Percentiles rank a stretch among this genome's conserved stretches.
Evolutionary conservation across 2,888 invertebrate species (phyloP).

Genomic region (Pharmacophagus antenor): DNA sequence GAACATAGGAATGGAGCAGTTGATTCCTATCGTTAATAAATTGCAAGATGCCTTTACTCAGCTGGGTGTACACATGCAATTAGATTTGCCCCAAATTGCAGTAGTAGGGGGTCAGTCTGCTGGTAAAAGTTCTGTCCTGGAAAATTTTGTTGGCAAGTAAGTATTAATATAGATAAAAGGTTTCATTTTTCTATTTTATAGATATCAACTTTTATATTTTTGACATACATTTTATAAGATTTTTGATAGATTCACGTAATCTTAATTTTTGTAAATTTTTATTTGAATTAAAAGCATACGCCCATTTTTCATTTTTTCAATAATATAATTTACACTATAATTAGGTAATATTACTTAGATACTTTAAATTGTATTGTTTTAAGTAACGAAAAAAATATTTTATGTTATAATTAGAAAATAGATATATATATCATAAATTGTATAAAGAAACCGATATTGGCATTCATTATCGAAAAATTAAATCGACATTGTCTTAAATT

Average conservation of each 20-base stretch:
- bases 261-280: background rate
- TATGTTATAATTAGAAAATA: background rate
- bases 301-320: background rate
- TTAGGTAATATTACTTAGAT: background rate
- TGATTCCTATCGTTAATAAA: conserved; percentile 99
- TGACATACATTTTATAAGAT: background rate
- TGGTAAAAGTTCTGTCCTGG: conserved; percentile 99
- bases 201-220: background rate
- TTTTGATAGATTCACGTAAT: background rate
- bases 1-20: conserved; percentile 96
- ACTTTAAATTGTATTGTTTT: background rate
- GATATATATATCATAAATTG: background rate
- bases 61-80: conserved; percentile 97
- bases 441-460: background rate
- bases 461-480: background rate
- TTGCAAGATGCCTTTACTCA: conserved; percentile 99
- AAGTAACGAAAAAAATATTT: background rate
- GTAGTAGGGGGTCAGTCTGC: conserved; percentile 99
- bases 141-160: conserved; percentile 99
- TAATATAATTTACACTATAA: background rate
- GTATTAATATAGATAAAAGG: conserved; percentile 46
- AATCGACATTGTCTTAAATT: background rate
- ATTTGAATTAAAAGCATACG: background rate
- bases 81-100: conserved; percentile 99
- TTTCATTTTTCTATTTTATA: background rate